These are phyloP conservation scores for Talpa occidentalis DNA, from an alignment of 2,113 vertebrate genomes.

Conservation along the genomic window DNA sequence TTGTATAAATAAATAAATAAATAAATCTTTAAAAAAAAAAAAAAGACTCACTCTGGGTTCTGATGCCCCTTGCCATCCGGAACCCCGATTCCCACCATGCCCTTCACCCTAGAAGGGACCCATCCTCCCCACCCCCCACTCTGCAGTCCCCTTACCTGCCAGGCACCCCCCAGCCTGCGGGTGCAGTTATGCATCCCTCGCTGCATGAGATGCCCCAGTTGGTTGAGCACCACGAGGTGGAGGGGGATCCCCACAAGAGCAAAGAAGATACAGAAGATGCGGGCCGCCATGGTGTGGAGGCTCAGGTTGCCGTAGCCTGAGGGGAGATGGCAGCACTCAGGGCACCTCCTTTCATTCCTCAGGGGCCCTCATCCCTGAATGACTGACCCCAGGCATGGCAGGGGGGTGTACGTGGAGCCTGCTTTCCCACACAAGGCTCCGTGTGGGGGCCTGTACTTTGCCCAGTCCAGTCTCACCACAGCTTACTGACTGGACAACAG, in stretches of 20 bases:
- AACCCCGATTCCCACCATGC: background rate
- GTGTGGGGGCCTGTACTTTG: no score
- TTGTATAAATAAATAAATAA: no score
- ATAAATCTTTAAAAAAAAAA: no score
- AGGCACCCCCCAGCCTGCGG: conserved; percentile 47
- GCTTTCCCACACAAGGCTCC: no score
- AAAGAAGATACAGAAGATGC: conserved; percentile 94
- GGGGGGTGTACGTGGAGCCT: fast-evolving
- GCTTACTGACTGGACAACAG: background rate
- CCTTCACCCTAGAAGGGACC: background rate
- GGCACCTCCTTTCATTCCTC: background rate
- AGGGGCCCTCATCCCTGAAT: background rate
- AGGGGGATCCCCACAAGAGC: conserved; percentile 94
- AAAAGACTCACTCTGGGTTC: background rate
- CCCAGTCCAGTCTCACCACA: background rate
- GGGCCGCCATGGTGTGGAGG: conserved; percentile 86
- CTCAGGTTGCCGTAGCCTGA: conserved; percentile 94
- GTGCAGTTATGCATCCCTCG: conserved; percentile 77
- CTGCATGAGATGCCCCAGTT: conserved; percentile 93
- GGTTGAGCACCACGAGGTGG: conserved; percentile 93
- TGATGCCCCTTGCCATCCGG: fast-evolving
- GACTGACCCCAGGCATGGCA: fast-evolving
- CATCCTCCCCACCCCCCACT: fast-evolving
- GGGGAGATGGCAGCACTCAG: background rate
- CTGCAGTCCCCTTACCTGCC: conserved; percentile 77